Evolutionary conservation across 2,113 vertebrate species (phyloP), one percentile per base, ranked within the genome.

Genomic region (Sprattus sprattus): DNA sequence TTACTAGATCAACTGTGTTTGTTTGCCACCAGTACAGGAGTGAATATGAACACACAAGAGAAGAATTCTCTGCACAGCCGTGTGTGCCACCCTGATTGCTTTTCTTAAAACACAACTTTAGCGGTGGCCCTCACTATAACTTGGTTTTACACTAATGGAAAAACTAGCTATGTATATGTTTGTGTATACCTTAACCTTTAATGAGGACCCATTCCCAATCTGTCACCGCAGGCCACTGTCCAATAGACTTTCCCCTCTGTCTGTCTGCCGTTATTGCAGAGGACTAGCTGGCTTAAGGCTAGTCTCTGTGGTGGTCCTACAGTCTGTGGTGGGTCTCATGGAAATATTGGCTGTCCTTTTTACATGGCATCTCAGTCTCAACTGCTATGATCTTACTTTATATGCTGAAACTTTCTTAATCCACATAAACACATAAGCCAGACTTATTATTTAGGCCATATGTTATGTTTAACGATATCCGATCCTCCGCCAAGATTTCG

Each of bases 211-310:
- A 82, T 20, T 82, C 57, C 78, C 84, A 88, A 83, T 86, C 81
- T 88, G 81, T 81, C 83, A 52, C 83, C 82, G 81, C 84, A 71
- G 82, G 32, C 54, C 52, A 16, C 32, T 6, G 10, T 39, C 71
- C 28, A 78, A 78, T 32, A 78, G 71, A 39, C 25, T 60, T 6
- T 60, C 20, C 4, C 7, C 82, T 82, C 81, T 84, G 84, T 87
- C 87, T 87, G 81, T 49, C 60, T 89, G 75, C 88, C 78, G 3
- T 84, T 87, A 89, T 80, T 75, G 83, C 71, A 28, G 86, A 67
- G 67, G 44, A 54, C 50, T 71, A 20, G n/a, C 16, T 64, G 81
- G 28, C 39, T 71, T 0, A 39, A 44, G 16, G 71, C 71, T 16
- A 44, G 32, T 87, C 84, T 85, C 80, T 47, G 83, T 67, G 81